Base-by-base conservation (phyloP, 2,797 vertebrate species). In the Tamandua tetradactyla region DNA sequence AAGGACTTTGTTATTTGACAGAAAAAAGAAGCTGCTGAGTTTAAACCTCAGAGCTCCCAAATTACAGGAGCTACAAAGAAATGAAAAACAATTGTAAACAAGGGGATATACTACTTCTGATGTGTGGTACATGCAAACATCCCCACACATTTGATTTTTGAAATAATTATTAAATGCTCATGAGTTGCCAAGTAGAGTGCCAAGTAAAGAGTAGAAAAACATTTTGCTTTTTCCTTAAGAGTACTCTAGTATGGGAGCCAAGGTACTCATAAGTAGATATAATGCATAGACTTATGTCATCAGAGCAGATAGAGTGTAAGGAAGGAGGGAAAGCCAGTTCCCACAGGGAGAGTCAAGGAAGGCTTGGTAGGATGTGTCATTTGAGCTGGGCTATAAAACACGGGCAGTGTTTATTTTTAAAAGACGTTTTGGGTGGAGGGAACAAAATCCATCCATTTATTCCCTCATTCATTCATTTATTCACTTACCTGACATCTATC, bases 341-440 rank as follows among this genome's bases (percentile, higher is more conserved):
- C 69, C 74, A 88, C 9, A 32, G 52, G 2, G 44, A 47, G 44
- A 66, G 14, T 75, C 62, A 55, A 52, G 59, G 37, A 86, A 61
- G 84, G 25, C 42, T 95, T 89, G 85, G 47, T 59, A 40, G 17
- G n/a, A 25, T 40, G 25, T 82, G 69, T 68, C 69, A 88, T 83
- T 82, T 92, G 95, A 95, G 87, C 87, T 40, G 35, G 55, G 57
- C 5, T 44, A 82, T 91, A 91, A 94, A 83, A 79, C 88, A 90
- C 1, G 44, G 18, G 17, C 11, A 4, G 22, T 62, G 35, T 69
- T 90, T 75, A 37, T 62, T 72, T 76, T 79, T 81, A 74, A 87
- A 78, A 96, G 83, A 32, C 18, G 52, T 85, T 92, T 83, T 12
- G 40, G 40, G 49, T 62, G 40, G 44, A 92, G 25, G 85, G 86